Evolutionary conservation across 2,797 vertebrate genomes (phyloP).

Genomic region (Scleropages formosus): DNA sequence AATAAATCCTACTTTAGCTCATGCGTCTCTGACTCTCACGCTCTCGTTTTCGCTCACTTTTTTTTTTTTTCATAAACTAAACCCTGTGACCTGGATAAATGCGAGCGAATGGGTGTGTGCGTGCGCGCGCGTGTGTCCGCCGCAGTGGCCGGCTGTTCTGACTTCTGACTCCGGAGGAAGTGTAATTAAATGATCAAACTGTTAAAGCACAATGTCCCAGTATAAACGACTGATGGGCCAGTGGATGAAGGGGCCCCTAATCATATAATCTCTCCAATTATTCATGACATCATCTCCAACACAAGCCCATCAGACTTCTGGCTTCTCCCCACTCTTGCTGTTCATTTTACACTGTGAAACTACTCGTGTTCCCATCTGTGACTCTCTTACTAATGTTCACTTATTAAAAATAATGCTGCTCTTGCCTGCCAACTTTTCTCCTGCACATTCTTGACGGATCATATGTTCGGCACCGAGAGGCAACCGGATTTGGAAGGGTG

Average conservation of each 20-base stretch:
- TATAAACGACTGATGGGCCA: slow-evolving; percentile 38
- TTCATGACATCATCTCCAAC: slow-evolving; percentile 45
- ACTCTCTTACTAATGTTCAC: too few species aligned
- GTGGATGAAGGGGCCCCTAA: slow-evolving; percentile 39
- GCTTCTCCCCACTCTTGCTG: neutral
- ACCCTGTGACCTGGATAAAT: slow-evolving; percentile 34
- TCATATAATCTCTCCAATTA: slow-evolving; percentile 50
- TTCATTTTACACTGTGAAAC: neutral
- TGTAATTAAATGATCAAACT: slow-evolving; percentile 46
- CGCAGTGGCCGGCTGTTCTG: neutral
- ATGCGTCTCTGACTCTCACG: slow-evolving; percentile 36
- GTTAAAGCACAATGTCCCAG: slow-evolving; percentile 41
- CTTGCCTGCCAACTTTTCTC: too few species aligned
- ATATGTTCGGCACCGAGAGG: too few species aligned
- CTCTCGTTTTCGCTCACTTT: slow-evolving; percentile 24
- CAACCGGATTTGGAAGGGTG: too few species aligned
- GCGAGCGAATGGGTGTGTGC: slow-evolving; percentile 18
- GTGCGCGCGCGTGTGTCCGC: slow-evolving; percentile 18
- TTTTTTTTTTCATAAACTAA: slow-evolving; percentile 30
- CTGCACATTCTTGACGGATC: too few species aligned
- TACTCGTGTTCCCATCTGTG: neutral
- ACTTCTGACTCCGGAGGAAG: slow-evolving; percentile 10
- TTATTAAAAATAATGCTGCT: too few species aligned
- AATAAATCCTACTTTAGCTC: slow-evolving; percentile 26
- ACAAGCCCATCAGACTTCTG: neutral